Evolutionary conservation across 2,113 vertebrate species (phyloP), one percentile per base, ranked within the genome.

Genomic region (Vulpes lagopus): DNA sequence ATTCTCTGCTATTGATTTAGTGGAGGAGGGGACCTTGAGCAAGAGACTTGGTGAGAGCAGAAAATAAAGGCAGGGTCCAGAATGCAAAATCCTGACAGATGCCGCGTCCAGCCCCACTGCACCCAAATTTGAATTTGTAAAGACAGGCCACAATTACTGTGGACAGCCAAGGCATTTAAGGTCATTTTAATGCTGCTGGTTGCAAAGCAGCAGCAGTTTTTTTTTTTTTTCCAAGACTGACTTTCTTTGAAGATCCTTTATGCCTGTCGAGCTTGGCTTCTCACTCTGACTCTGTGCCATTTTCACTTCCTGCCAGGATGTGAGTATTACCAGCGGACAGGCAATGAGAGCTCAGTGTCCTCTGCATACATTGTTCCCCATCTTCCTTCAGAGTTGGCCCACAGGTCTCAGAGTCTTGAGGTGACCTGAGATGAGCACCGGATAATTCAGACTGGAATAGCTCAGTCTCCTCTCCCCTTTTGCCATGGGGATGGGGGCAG

Each of bases 91-190:
- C 89, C 67, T 6, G 32, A 53, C 60, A 64, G 81, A 71, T 35
- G 82, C 11, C 1, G 14, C 59, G 85, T 74, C 22, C 1, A 67
- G 64, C 32, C 6, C 9, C 35, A 30, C 57, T 76, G 43, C 55
- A 30, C 9, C 27, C 53, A 64, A 12, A 80, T 92, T 83, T 90
- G 62, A 96, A 92, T 95, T 59, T 96, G 73, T 85, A 85, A 92
- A 91, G 88, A 62, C 12, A 60, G 53, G 32, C 17, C 35, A 43
- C 3, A 11, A 0, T 95, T 67, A 79, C 10, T n/a, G 32, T 79
- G 57, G 69, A 16, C 22, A 49, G 60, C 35, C 7, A 7, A 53
- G 84, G 30, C 82, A 51, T 16, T 60, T 38, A 95, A 43, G 67
- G 88, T 82, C 84, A 74, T 86, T 95, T 83, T 38, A 60, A 0